phyloP scores from a whole-genome alignment of 2,888 invertebrate genomes.

The Melitaea athalia region DNA sequence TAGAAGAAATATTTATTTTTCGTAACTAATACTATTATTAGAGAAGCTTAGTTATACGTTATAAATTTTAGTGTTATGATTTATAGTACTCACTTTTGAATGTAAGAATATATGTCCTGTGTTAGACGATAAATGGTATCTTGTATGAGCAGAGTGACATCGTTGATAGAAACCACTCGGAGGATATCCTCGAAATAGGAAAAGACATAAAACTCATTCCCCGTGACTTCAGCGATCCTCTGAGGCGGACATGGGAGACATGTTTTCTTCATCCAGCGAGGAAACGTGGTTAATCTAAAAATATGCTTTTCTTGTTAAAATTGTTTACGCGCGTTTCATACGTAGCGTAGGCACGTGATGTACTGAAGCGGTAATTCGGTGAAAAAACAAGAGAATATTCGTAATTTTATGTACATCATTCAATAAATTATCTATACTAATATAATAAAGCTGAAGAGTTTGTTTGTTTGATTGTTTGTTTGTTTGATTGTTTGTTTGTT shows the following conservation, averaged over 20 bases:
- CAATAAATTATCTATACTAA: no score
- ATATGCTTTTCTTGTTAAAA: neutral
- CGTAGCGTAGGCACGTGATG: no score
- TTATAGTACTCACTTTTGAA: slow-evolving; percentile 73
- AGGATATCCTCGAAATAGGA: slow-evolving; percentile 92
- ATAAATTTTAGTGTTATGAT: neutral
- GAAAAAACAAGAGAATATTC: no score
- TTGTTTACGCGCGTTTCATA: neutral
- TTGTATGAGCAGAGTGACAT: slow-evolving; percentile 85
- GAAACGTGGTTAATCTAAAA: slow-evolving; percentile 86
- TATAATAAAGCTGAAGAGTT: no score
- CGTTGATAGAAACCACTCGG: slow-evolving; percentile 86
- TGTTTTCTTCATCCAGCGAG: slow-evolving; percentile 93
- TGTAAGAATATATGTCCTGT: slow-evolving; percentile 84
- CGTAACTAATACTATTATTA: no score
- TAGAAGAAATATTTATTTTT: neutral
- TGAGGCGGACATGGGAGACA: slow-evolving; percentile 88
- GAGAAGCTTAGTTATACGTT: no score
- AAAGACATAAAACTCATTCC: slow-evolving; percentile 83
- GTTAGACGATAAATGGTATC: slow-evolving; percentile 85
- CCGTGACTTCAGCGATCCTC: slow-evolving; percentile 78
- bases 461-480: no score
- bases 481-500: no score
- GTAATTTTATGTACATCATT: no score
- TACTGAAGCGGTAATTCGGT: no score